Evolutionary conservation across 2,113 vertebrate species (phyloP), one percentile per base, ranked within the genome.

Genomic region (Gallinago media): DNA sequence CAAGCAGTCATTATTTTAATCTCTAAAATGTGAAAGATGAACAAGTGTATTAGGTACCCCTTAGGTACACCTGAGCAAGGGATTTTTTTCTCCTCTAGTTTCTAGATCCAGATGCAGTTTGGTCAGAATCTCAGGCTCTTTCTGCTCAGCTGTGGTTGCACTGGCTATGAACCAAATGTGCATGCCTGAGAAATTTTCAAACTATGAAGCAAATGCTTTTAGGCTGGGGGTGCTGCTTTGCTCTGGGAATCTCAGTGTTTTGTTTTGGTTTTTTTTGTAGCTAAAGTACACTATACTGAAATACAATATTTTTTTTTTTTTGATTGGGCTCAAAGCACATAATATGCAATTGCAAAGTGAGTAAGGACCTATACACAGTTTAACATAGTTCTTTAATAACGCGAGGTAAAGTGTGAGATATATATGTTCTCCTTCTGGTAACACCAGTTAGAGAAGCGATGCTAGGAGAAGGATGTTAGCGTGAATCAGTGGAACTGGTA

Each of bases 311-410:
- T 47, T 36, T 34, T 36, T 46, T 79, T 49, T 40, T 21, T 6
- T 0, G 2, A 15, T 12, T 46, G 8, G 8, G 11, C 22, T 92
- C 25, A 58, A 42, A 81, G 31, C 22, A 23, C 10, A 12, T 52
- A 32, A 31, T 18, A 8, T 22, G 12, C 22, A 63, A 12, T 55
- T 79, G 15, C 12, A 63, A 78, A 67, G 49, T 0, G 0, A 52
- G 21, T 15, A 26, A 80, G 54, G 44, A 52, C 15, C 11, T 16
- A 8, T 32, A 14, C 2, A 0, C 1, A 0, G 16, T 59, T 82
- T 36, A 40, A 2, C 0, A 0, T 18, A 34, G 36, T 23, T 66
- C 25, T 61, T 49, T 1, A 2, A 9, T 29, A 52, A 5, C 2
- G 0, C 58, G 54, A n/a, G 38, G 40, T 40, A 52, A 1, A 54